Base-by-base conservation (phyloP, 2,888 invertebrate genomes). In the Cylindroiulus punctatus region DNA sequence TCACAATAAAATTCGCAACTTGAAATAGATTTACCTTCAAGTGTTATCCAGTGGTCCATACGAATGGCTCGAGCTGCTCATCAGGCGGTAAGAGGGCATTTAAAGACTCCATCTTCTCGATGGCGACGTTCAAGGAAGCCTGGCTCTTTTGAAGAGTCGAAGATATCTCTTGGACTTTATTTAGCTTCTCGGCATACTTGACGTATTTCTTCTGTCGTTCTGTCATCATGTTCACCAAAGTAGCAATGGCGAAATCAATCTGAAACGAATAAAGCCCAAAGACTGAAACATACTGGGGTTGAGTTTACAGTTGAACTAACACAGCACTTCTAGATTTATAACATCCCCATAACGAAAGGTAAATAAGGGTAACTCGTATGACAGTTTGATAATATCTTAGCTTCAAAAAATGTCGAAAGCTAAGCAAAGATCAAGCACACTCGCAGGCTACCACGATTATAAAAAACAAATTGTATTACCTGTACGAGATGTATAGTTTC, bases 151-250 rank as follows among this genome's bases (percentile, higher is more conserved):
- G 94, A 86, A 98, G 91, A 89, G 96, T 96, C 89, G 95, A 94
- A 0, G 96, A 95, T 19, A 98, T 93, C 88, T 97, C 95, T 84
- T 95, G 94, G 0, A 97, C 95, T 89, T 96, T 94, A 52, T 95
- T 93, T 87, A 98, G 93, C 85, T 96, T 94, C 89, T 98, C 98
- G 0, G 96, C 95, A 91, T 96, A 95, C 10, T 95, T 94, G 0
- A 96, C 95, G 91, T 95, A 97, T 30, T 93, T 93, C 89, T 96
- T 95, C 90, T 98, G 97, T 89, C 94, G 93, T 85, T 98, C 97
- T 0, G 94, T 94, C 89, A 96, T 93, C 2, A 93, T 91, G 8
- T 93, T 92, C 89, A 96, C 93, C 2, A 97, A 91, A 81, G 94
- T 94, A 0, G 93, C 92, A 65, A 97, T 93, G 82, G 95, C 95